Percentiles rank a stretch among this genome's conserved stretches.
Conservation (phyloP, 1,140 invertebrate genomes). For the Drosophila murphyi region DNA sequence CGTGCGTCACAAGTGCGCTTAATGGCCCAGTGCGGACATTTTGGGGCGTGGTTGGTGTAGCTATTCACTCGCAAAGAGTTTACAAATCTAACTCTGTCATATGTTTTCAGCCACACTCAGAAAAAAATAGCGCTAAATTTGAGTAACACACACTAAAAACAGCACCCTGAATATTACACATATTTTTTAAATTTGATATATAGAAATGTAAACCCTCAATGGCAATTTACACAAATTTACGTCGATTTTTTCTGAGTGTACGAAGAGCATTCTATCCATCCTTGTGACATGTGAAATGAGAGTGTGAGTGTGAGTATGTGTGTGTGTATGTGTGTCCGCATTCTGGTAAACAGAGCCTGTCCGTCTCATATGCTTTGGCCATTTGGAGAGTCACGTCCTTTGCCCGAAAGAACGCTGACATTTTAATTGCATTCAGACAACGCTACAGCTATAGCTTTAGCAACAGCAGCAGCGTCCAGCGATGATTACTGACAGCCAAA, state of each 20-base stretch:
- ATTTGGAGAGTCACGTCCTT: constrained; percentile 51
- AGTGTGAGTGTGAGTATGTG: not conserved
- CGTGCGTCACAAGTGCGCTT: constrained; percentile 77
- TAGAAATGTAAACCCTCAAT: no score
- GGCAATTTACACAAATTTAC: no score
- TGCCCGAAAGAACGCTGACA: constrained; percentile 50
- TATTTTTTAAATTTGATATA: no score
- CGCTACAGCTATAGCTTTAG: constrained; percentile 30
- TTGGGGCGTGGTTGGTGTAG: constrained; percentile 44
- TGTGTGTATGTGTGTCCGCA: constrained; percentile 42
- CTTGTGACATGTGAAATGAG: constrained; percentile 65
- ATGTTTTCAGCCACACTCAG: constrained; percentile 12
- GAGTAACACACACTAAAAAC: no score
- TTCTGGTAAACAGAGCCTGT: not conserved
- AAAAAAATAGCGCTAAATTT: no score
- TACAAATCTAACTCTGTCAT: constrained; percentile 49
- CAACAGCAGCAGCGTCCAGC: constrained; percentile 14
- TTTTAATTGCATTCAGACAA: constrained; percentile 76
- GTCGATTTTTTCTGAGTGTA: no score
- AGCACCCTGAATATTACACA: no score
- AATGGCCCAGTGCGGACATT: constrained; percentile 48
- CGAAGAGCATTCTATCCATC: constrained; percentile 25
- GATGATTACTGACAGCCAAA: constrained; percentile 15
- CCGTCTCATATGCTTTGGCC: constrained; percentile 22
- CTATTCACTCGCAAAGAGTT: constrained; percentile 31